Conservation (phyloP, 2,113 vertebrate genomes). For the Pontoporia blainvillei region DNA sequence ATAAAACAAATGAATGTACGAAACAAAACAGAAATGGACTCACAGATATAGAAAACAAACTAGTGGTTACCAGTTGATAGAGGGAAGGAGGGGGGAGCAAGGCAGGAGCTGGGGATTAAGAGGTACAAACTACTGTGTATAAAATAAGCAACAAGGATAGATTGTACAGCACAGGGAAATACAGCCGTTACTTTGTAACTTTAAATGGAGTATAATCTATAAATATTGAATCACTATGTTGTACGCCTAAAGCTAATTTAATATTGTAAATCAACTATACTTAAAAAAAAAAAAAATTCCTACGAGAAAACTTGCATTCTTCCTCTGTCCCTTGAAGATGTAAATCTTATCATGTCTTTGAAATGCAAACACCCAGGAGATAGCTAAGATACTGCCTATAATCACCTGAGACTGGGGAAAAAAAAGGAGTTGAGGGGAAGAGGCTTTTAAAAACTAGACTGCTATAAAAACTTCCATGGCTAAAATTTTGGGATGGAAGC, state of each 20-base stretch:
- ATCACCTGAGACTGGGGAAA: accelerated
- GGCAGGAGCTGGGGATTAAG: neutral
- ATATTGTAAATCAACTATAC: neutral
- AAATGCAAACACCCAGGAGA: neutral
- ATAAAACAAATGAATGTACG: neutral
- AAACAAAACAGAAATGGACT: neutral
- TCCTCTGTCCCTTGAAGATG: neutral
- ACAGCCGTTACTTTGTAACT: neutral
- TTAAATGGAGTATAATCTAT: neutral
- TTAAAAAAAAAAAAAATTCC: neutral
- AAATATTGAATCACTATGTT: neutral
- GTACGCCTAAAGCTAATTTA: neutral
- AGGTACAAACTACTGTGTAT: neutral
- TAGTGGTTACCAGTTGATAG: accelerated
- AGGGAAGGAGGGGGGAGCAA: neutral
- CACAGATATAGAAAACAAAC: neutral
- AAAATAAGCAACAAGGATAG: neutral
- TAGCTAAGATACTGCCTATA: neutral
- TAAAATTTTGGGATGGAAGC: neutral
- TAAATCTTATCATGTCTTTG: too few species aligned
- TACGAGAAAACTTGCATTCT: neutral
- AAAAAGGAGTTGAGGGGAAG: neutral
- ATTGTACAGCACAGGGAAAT: neutral
- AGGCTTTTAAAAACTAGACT: neutral
- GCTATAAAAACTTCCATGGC: neutral